phyloP scores from a whole-genome alignment of 2,113 vertebrate species.

The Hippocampus abdominalis region DNA sequence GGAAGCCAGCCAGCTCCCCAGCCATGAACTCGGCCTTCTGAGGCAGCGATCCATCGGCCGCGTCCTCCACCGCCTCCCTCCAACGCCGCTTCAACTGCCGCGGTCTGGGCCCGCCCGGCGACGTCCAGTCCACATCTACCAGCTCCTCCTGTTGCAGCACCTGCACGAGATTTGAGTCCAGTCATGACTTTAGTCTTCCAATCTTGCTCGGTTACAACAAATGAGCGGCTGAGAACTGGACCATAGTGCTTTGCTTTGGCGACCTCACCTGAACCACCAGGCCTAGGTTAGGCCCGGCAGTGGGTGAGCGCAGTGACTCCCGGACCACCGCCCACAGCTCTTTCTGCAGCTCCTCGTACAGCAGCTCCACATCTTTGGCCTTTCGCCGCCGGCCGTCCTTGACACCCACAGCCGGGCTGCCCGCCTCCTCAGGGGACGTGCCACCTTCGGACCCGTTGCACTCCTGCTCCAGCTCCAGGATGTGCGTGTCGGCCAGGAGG shows the following conservation, averaged over 20 bases:
- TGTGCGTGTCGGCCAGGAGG: slow-evolving; percentile 81
- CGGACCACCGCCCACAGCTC: slow-evolving; percentile 83
- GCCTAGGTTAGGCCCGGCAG: slow-evolving; percentile 73
- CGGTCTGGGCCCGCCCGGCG: slow-evolving; percentile 51
- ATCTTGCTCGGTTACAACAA: not conserved
- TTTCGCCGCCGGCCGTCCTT: slow-evolving; percentile 74
- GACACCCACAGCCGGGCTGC: slow-evolving; percentile 26
- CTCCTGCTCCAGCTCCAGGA: slow-evolving; percentile 86
- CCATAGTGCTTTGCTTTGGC: too few species aligned
- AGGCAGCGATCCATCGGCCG: slow-evolving; percentile 70
- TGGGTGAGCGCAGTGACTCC: slow-evolving; percentile 75
- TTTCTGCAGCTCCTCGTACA: slow-evolving; percentile 85
- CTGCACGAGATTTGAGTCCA: slow-evolving; percentile 22
- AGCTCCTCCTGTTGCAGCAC: slow-evolving; percentile 86
- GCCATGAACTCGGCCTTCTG: slow-evolving; percentile 54
- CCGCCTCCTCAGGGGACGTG: slow-evolving; percentile 18
- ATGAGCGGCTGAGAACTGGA: not conserved
- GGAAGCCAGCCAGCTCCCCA: slow-evolving; percentile 57
- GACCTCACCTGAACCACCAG: slow-evolving; percentile 73
- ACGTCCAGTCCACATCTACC: slow-evolving; percentile 37
- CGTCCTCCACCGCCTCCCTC: slow-evolving; percentile 73
- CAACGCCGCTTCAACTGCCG: slow-evolving; percentile 74
- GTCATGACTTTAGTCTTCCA: not conserved
- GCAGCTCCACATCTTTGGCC: slow-evolving; percentile 83
- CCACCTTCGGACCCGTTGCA: slow-evolving; percentile 54